phyloP scores from a whole-genome alignment of 2,113 vertebrate species.

The Petrocephalus zakoni region DNA sequence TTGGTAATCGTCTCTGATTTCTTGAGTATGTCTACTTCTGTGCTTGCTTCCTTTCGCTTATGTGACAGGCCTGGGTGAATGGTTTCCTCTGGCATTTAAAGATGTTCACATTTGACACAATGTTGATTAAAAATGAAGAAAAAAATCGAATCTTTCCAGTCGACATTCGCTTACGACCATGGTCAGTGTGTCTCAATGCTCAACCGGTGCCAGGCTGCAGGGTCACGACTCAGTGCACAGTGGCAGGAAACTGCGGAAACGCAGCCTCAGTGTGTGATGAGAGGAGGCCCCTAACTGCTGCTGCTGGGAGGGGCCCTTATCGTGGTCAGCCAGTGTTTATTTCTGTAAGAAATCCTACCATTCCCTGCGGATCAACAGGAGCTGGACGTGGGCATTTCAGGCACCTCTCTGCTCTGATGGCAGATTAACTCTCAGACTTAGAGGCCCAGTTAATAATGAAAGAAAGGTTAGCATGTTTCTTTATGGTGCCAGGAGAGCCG shows the following conservation, averaged over 20 bases:
- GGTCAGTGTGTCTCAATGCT: neutral
- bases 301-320: neutral
- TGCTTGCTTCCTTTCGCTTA: neutral
- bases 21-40: neutral
- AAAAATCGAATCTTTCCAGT: neutral
- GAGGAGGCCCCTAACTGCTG: constrained; percentile 32
- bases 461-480: neutral
- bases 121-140: neutral
- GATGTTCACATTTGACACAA: neutral
- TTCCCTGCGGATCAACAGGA: neutral
- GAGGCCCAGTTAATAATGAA: neutral
- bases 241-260: constrained; percentile 44
- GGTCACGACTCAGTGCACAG: neutral
- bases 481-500: neutral
- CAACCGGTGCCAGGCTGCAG: neutral
- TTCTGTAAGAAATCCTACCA: neutral
- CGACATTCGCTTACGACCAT: neutral
- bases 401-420: neutral
- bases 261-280: constrained; percentile 38
- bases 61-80: neutral
- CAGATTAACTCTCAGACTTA: neutral
- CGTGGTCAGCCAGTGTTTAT: neutral
- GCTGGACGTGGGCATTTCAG: neutral
- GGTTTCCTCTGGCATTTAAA: neutral
- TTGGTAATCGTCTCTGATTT: neutral